phyloP scores from a whole-genome alignment of 1,140 invertebrate genomes.

The Drosophila truncata region DNA sequence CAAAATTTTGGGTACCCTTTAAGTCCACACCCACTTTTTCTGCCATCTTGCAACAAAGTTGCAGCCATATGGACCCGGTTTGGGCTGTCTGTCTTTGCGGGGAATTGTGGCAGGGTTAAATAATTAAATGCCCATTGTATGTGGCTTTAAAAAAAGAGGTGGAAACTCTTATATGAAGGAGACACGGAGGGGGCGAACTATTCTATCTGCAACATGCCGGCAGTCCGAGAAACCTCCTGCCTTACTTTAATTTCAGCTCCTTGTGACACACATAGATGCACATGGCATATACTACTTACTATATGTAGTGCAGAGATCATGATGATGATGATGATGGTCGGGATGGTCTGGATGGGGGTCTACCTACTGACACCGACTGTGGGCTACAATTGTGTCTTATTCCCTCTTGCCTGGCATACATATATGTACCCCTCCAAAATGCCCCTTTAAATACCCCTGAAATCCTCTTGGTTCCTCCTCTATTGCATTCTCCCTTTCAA shows the following conservation, averaged over 20 bases:
- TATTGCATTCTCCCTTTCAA: slow-evolving; percentile 55
- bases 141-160: slow-evolving; percentile 30
- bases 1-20: slow-evolving; percentile 3
- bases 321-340: slow-evolving; percentile 24
- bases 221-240: slow-evolving; percentile 80
- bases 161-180: slow-evolving; percentile 26
- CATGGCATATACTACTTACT: slow-evolving; percentile 22
- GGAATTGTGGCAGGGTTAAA: slow-evolving; percentile 34
- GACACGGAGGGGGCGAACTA: background rate
- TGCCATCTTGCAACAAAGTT: slow-evolving; percentile 37
- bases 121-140: slow-evolving; percentile 76
- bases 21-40: slow-evolving; percentile 9
- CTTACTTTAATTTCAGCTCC: slow-evolving; percentile 83
- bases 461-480: slow-evolving; percentile 24
- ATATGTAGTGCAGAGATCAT: slow-evolving; percentile 21
- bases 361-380: slow-evolving; percentile 70
- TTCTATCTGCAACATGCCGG: slow-evolving; percentile 62
- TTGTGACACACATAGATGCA: slow-evolving; percentile 81
- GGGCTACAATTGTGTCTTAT: slow-evolving; percentile 76
- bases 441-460: slow-evolving; percentile 17
- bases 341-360: slow-evolving; percentile 33
- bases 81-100: slow-evolving; percentile 20
- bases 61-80: slow-evolving; percentile 8
- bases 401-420: slow-evolving; percentile 13
- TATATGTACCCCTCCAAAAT: slow-evolving; percentile 21